These are phyloP conservation scores for Pentalonia nigronervosa DNA, from an alignment of 1,140 invertebrate genomes.

Conservation along the genomic window DNA sequence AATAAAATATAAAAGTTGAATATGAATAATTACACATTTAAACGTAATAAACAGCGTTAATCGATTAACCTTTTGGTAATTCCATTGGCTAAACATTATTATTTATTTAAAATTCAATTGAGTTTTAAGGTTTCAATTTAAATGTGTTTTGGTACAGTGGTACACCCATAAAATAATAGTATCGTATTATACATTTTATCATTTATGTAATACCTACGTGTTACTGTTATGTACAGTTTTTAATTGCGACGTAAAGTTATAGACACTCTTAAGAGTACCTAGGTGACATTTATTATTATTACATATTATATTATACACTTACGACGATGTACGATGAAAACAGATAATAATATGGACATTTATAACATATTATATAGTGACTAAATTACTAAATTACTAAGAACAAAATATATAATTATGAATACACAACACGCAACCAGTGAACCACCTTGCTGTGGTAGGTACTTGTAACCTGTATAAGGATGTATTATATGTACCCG, in stretches of 20 bases:
- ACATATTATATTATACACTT: background rate
- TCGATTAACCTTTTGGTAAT: background rate
- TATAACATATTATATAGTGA: background rate
- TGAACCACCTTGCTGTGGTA: background rate
- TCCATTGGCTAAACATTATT: background rate
- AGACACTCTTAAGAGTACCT: background rate
- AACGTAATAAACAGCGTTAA: background rate
- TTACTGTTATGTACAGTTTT: background rate
- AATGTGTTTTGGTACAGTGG: background rate
- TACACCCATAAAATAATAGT: background rate
- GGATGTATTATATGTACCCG: background rate
- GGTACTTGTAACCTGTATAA: background rate
- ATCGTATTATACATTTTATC: background rate
- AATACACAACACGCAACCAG: background rate
- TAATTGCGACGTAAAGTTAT: background rate
- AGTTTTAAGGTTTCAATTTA: too few relatives aligned
- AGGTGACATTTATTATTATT: constrained; percentile 3
- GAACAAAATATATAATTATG: background rate
- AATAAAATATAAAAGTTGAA: background rate
- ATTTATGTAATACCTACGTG: background rate
- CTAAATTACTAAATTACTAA: background rate
- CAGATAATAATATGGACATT: background rate
- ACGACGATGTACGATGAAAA: background rate
- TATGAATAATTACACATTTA: background rate
- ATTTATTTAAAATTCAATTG: background rate